Base-by-base conservation (phyloP, 1,140 invertebrate genomes). In the Berghia stephanieae region DNA sequence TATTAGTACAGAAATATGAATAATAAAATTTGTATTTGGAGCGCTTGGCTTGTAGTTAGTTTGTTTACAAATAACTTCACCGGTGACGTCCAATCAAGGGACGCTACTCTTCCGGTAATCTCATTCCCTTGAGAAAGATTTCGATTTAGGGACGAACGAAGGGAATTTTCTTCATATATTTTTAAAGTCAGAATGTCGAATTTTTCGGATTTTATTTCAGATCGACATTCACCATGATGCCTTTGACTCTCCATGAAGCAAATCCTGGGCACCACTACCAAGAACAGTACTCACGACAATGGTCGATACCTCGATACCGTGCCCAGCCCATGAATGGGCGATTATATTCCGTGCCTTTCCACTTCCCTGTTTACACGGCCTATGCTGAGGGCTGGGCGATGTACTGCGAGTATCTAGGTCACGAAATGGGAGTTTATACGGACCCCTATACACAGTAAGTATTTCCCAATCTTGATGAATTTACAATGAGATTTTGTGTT, bases 211-310 rank as follows among this genome's bases (percentile, higher is more conserved):
- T 34, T 36, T 43, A 68, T 71, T 67, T 10, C 76, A 85, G 84
- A 34, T 83, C 86, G 18, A 89, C 81, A 16, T 88, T 90, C 75
- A 87, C 86, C 60, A 86, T 90, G 72, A 77, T 82, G 13, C 84
- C 89, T 1, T 71, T 90, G 27, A 72, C 85, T 16, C 75, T 90
- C 27, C 90, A 91, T 77, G 88, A 90, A 78, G 84, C 86, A 8
- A 77, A 87, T 70, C 90, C 90, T 0, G 90, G 90, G 0, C 89
- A 90, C 75, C 90, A 90, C 80, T 86, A 90, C 40, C 87, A 85
- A 76, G 81, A 83, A 43, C 71, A 71, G 3, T 85, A 83, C 70
- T 72, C 80, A 4, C 79, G 76, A n/a, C 73, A 78, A 16, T 75
- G 75, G 27, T 52, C 67, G 42, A 67, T 89, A 44, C 88, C 88